phyloP scores from a whole-genome alignment of 92 coral and sea anemone species.

The Metridium senile region DNA sequence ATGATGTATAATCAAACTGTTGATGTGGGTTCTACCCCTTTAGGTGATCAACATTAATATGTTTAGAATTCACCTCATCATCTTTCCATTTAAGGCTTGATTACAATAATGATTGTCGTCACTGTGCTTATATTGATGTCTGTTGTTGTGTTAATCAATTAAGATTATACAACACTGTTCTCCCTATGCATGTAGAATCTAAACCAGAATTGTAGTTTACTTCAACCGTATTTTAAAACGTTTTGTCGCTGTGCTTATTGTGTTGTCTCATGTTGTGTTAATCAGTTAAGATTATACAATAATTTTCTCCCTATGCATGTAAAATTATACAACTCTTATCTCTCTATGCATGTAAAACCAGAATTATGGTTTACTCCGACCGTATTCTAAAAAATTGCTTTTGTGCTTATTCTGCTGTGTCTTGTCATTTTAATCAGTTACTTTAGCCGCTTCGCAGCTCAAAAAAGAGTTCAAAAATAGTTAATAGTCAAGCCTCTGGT shows the following conservation, averaged over 20 bases:
- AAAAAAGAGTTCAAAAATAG: too few relatives aligned
- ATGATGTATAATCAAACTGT: slow-evolving; percentile 13
- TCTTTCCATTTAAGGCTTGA: slow-evolving; percentile 14
- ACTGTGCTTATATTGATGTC: background rate
- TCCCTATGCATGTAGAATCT: background rate
- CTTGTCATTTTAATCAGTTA: too few relatives aligned
- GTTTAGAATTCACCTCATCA: background rate
- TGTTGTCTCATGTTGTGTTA: background rate
- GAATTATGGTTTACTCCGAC: too few relatives aligned
- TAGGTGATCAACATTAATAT: slow-evolving; percentile 22
- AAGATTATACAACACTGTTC: background rate
- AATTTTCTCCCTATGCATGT: background rate
- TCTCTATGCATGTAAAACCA: too few relatives aligned
- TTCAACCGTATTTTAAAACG: background rate
- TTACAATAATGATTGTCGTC: slow-evolving; percentile 1
- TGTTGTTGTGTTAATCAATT: background rate
- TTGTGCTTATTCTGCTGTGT: too few relatives aligned
- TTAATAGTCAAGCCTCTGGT: too few relatives aligned
- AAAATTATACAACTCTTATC: too few relatives aligned
- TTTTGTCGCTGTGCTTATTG: background rate
- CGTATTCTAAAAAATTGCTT: too few relatives aligned
- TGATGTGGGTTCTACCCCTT: slow-evolving; percentile 8
- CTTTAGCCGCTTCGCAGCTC: too few relatives aligned
- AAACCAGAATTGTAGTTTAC: background rate
- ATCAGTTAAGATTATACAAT: background rate